Evolutionary conservation across 1,140 invertebrate genomes (phyloP).

Genomic region (Panonychus citri): DNA sequence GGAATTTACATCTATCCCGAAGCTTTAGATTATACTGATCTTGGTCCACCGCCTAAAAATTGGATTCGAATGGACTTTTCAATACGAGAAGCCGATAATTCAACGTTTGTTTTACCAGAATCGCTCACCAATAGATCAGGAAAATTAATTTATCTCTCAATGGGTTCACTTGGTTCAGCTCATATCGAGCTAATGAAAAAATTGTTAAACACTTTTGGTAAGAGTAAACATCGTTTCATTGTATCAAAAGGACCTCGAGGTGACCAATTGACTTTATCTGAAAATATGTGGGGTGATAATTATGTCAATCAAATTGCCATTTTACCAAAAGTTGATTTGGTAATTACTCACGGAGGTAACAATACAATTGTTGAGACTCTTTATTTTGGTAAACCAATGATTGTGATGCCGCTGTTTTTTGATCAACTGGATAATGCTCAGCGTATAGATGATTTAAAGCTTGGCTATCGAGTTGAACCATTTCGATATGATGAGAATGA

Average conservation of each 20-base stretch:
- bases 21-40: not conserved
- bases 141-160: slow-evolving; percentile 7
- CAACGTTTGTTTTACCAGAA: not conserved
- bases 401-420: slow-evolving; percentile 8
- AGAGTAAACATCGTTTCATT: slow-evolving; percentile 2
- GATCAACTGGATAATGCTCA: slow-evolving; percentile 4
- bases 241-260: slow-evolving; percentile 1
- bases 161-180: slow-evolving; percentile 5
- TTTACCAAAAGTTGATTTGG: slow-evolving; percentile 12
- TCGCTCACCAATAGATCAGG: not conserved
- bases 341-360: slow-evolving; percentile 20
- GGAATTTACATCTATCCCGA: not conserved
- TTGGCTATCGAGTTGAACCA: not conserved
- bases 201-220: not conserved
- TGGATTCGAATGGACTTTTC: not conserved
- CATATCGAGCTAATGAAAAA: slow-evolving; percentile 2
- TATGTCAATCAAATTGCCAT: slow-evolving; percentile 2
- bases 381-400: slow-evolving; percentile 6
- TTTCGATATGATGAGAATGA: slow-evolving; percentile 4
- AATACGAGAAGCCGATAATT: not conserved
- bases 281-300: slow-evolving; percentile 7
- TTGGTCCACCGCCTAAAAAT: not conserved
- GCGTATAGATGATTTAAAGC: not conserved
- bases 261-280: not conserved
- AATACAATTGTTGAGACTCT: slow-evolving; percentile 9